Conservation (phyloP, 2,888 invertebrate species). For the Dione vanillae region DNA sequence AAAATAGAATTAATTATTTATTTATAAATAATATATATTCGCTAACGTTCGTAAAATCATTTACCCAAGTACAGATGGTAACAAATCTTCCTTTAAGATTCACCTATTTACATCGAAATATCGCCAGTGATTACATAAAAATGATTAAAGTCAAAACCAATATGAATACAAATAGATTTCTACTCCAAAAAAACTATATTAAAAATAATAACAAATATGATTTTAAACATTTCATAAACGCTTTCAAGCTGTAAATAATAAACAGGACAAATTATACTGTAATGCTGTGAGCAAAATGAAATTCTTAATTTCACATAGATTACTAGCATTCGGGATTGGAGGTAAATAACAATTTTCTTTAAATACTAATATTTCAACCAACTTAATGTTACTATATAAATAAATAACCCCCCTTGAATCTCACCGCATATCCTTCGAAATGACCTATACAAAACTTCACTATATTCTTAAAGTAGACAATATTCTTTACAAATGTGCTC, state of each 20-base stretch:
- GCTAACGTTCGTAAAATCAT: slow-evolving; percentile 72
- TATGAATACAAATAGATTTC: slow-evolving; percentile 50
- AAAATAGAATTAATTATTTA: slow-evolving; percentile 55
- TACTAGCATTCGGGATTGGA: slow-evolving; percentile 17
- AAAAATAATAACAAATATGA: slow-evolving; percentile 31
- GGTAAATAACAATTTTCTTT: slow-evolving; percentile 48
- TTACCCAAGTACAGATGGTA: slow-evolving; percentile 59
- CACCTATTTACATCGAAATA: slow-evolving; percentile 52
- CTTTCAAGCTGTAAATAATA: not conserved
- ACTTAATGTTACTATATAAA: slow-evolving; percentile 61
- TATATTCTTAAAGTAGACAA: slow-evolving; percentile 22
- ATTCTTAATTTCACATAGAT: slow-evolving; percentile 21
- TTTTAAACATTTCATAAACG: not conserved
- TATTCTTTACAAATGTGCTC: slow-evolving; percentile 24
- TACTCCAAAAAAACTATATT: slow-evolving; percentile 49
- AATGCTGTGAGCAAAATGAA: not conserved
- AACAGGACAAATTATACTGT: not conserved
- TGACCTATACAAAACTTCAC: slow-evolving; percentile 22
- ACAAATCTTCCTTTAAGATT: slow-evolving; percentile 49
- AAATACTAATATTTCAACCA: slow-evolving; percentile 7
- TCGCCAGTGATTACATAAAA: slow-evolving; percentile 33
- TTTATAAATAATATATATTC: slow-evolving; percentile 75
- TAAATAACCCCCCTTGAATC: slow-evolving; percentile 57
- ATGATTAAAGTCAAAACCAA: slow-evolving; percentile 39
- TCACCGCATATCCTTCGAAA: slow-evolving; percentile 43